Evolutionary conservation across 2,888 invertebrate species (phyloP).

Genomic region (Pachliopta kotzebuea): DNA sequence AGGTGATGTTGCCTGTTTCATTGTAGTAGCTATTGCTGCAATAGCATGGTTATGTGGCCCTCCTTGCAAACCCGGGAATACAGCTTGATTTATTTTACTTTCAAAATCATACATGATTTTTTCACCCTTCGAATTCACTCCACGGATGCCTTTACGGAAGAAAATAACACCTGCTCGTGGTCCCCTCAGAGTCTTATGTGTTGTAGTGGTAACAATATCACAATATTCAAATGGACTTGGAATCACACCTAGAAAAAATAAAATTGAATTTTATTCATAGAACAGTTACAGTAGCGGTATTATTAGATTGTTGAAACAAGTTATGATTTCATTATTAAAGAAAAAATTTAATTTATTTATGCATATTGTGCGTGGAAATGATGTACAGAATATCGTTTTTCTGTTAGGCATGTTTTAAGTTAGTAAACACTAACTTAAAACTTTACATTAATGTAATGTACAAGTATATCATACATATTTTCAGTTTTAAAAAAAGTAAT

Average conservation of each 20-base stretch:
- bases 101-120: constrained; percentile 93
- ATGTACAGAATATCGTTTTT: too few species aligned
- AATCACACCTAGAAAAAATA: constrained; percentile 80
- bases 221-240: constrained; percentile 95
- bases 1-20: constrained; percentile 90
- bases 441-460: neutral
- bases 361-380: too few species aligned
- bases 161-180: constrained; percentile 95
- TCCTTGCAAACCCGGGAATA: constrained; percentile 97
- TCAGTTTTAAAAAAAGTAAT: neutral
- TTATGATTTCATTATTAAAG: too few species aligned
- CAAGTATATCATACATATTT: too few species aligned
- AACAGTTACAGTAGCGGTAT: too few species aligned
- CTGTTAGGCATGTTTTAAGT: neutral
- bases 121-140: constrained; percentile 89
- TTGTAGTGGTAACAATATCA: constrained; percentile 96
- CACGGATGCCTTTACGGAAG: constrained; percentile 93
- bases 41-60: constrained; percentile 99
- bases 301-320: too few species aligned
- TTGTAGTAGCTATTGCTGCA: constrained; percentile 96
- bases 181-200: constrained; percentile 95
- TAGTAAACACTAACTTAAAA: constrained; percentile 5
- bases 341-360: too few species aligned
- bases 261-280: neutral
- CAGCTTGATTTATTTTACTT: constrained; percentile 91